Percentiles rank a stretch among this genome's conserved stretches.
Conservation (phyloP, 53 echinoderm and acorn worm species). For the Luidia sarsii region DNA sequence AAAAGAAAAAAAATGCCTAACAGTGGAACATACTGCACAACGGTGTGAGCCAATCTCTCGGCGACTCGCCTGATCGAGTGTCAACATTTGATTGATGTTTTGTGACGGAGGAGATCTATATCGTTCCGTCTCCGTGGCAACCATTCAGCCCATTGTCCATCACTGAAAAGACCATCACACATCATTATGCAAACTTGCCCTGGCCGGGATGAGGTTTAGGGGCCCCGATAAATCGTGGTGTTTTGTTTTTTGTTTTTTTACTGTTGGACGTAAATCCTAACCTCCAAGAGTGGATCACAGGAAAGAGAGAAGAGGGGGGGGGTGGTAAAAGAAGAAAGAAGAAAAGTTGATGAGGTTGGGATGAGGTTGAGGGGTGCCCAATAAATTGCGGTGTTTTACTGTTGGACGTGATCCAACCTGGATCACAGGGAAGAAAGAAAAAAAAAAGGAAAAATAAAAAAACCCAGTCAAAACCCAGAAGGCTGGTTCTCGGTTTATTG, state of each 20-base stretch:
- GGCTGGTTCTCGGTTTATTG: no score
- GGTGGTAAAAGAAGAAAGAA: neutral
- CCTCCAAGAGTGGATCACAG: neutral
- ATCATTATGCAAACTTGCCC: slow-evolving; percentile 57
- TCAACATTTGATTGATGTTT: slow-evolving; percentile 62
- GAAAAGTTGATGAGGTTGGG: no score
- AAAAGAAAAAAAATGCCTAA: no score
- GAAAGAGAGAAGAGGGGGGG: neutral
- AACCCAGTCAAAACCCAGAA: no score
- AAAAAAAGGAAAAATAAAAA: no score
- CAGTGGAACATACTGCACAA: neutral
- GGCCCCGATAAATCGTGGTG: neutral
- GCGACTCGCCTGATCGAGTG: slow-evolving; percentile 42
- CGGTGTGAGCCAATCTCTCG: slow-evolving; percentile 18
- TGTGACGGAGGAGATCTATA: slow-evolving; percentile 58
- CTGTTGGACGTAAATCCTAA: neutral
- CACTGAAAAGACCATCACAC: slow-evolving; percentile 60
- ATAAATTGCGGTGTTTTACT: no score
- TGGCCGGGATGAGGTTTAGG: neutral
- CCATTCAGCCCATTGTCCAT: slow-evolving; percentile 58
- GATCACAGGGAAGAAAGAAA: no score
- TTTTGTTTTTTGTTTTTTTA: no score
- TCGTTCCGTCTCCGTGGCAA: slow-evolving; percentile 42
- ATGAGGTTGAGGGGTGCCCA: no score
- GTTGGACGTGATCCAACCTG: no score